Evolutionary conservation across 2,797 vertebrate genomes (phyloP).

Genomic region (Poliocrania exsul): DNA sequence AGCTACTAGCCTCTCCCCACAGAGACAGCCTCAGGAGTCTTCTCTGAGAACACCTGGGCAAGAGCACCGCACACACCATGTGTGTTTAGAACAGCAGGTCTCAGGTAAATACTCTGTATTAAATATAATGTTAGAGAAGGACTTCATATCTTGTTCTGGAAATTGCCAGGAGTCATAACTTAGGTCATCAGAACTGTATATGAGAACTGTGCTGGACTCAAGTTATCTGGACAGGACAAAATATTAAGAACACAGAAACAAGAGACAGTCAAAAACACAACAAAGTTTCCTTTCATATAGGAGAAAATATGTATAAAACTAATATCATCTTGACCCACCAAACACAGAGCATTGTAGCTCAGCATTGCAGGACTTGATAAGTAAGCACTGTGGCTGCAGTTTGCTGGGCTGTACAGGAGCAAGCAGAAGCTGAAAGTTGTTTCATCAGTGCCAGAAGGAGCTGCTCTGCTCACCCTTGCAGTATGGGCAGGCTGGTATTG

Average conservation of each 20-base stretch:
- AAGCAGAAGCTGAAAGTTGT: not conserved
- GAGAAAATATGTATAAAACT: not conserved
- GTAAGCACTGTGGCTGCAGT: not conserved
- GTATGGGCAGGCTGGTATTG: not conserved
- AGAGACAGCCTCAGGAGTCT: not conserved
- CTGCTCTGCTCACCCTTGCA: not conserved
- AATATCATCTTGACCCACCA: not conserved
- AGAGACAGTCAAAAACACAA: not conserved
- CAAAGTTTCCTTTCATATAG: not conserved
- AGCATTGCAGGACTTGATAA: accelerated
- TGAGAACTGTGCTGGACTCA: not conserved
- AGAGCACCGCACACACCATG: not conserved
- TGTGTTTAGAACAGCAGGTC: not conserved
- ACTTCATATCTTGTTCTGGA: not conserved
- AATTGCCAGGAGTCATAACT: not conserved
- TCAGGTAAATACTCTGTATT: not conserved
- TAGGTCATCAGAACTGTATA: not conserved
- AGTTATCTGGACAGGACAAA: not conserved
- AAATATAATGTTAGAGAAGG: not conserved
- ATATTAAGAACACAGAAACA: not conserved
- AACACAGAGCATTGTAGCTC: not conserved
- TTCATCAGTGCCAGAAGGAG: not conserved
- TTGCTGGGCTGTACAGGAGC: not conserved
- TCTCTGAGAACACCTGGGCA: not conserved
- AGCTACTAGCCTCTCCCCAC: not conserved